Evolutionary conservation across 1,140 invertebrate species (phyloP).

Genomic region (Brachionus sp.): DNA sequence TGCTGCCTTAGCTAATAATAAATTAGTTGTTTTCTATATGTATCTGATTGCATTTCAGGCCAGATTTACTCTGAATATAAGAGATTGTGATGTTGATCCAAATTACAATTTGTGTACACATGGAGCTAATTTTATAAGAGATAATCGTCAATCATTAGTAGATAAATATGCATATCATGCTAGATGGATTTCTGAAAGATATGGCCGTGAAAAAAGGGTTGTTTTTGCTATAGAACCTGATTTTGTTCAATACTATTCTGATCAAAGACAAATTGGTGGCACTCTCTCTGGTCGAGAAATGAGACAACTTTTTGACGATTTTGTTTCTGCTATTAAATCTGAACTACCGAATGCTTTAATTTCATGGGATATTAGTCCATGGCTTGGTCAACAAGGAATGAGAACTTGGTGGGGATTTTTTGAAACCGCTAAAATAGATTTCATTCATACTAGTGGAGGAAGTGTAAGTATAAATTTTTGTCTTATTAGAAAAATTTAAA

Average conservation of each 20-base stretch:
- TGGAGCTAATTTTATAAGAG: constrained; percentile 9
- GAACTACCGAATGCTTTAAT: constrained; percentile 34
- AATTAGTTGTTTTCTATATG: constrained; percentile 15
- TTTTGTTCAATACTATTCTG: constrained; percentile 31
- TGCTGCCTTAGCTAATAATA: background rate
- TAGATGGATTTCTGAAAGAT: constrained; percentile 3
- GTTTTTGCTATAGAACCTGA: constrained; percentile 21
- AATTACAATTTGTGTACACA: constrained; percentile 23
- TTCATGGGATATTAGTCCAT: constrained; percentile 35
- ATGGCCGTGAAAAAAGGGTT: background rate
- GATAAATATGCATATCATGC: constrained; percentile 30
- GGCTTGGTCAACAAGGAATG: constrained; percentile 3
- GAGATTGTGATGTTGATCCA: constrained; percentile 11
- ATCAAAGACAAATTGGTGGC: background rate
- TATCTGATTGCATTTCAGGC: constrained; percentile 26
- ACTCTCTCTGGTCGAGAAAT: background rate
- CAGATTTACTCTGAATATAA: background rate
- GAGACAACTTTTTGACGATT: constrained; percentile 7
- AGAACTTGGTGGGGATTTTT: constrained; percentile 32
- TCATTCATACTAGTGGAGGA: constrained; percentile 39
- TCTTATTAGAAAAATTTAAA: background rate
- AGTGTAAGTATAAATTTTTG: background rate
- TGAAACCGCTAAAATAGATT: background rate
- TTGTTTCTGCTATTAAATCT: background rate
- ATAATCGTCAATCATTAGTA: background rate